Conservation (phyloP, 2,113 vertebrate genomes). For the Phodopus roborovskii region DNA sequence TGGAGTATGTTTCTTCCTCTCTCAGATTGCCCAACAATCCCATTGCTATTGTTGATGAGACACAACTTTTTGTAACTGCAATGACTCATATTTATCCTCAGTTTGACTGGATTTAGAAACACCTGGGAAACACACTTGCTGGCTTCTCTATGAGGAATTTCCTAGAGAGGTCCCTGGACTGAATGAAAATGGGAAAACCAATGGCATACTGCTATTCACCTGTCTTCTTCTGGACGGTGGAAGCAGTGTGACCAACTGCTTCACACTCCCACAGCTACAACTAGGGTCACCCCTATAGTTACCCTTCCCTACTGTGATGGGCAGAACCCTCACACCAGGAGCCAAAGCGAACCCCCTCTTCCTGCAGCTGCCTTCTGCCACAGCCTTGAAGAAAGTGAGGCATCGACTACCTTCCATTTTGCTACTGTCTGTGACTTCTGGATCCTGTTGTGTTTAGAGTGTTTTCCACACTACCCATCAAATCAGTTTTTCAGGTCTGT, state of each 20-base stretch:
- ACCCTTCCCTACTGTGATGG: neutral
- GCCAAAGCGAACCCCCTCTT: neutral
- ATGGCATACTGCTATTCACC: neutral
- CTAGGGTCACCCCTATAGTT: neutral
- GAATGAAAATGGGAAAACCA: too few species aligned
- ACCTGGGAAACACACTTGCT: neutral
- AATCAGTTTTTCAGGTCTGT: neutral
- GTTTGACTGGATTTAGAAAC: neutral
- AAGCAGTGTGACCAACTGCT: neutral
- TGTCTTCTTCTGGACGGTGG: neutral
- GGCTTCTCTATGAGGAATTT: neutral
- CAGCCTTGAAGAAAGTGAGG: neutral
- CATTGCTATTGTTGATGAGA: neutral
- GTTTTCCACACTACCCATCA: neutral
- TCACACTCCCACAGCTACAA: neutral
- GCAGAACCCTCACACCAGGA: neutral
- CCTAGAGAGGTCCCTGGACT: too few species aligned
- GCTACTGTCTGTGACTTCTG: neutral
- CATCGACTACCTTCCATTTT: neutral
- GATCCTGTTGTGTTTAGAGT: conserved; percentile 29
- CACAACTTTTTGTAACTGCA: neutral
- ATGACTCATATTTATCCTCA: neutral
- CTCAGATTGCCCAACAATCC: neutral
- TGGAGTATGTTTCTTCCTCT: neutral
- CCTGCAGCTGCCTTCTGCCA: neutral